These are phyloP conservation scores for Lucilia cuprina DNA, from an alignment of 1,140 invertebrate species.

Conservation along the genomic window DNA sequence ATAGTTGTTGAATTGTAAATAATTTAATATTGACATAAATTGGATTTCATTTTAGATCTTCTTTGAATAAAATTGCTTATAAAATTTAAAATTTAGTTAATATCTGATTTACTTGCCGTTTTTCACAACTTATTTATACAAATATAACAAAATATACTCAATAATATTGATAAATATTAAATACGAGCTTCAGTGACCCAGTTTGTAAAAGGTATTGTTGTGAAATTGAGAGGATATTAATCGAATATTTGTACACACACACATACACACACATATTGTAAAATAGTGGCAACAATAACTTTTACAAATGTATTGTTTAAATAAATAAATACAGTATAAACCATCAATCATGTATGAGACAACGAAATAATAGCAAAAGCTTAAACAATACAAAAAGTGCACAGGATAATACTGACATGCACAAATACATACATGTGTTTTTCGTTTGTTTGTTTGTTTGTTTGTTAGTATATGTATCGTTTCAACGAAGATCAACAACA, in stretches of 20 bases:
- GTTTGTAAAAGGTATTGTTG: not conserved
- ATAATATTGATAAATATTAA: too few relatives aligned
- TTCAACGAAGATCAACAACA: not conserved
- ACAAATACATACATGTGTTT: not conserved
- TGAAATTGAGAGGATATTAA: not conserved
- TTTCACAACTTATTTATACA: too few relatives aligned
- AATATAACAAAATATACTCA: too few relatives aligned
- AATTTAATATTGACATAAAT: too few relatives aligned
- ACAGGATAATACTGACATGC: not conserved
- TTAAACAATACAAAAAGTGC: not conserved
- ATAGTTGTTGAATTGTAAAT: too few relatives aligned
- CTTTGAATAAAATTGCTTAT: too few relatives aligned
- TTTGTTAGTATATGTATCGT: not conserved
- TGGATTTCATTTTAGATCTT: too few relatives aligned
- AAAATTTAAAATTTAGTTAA: too few relatives aligned
- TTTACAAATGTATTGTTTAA: not conserved
- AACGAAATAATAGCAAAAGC: not conserved
- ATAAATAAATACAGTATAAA: not conserved
- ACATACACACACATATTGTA: too few relatives aligned
- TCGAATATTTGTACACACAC: not conserved
- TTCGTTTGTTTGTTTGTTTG: not conserved
- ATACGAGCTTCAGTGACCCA: not conserved
- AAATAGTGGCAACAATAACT: not conserved
- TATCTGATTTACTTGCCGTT: too few relatives aligned
- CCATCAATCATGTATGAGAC: slow-evolving; percentile 3